Base-by-base conservation (phyloP, 2,113 vertebrate species). In the Cinclus cinclus region DNA sequence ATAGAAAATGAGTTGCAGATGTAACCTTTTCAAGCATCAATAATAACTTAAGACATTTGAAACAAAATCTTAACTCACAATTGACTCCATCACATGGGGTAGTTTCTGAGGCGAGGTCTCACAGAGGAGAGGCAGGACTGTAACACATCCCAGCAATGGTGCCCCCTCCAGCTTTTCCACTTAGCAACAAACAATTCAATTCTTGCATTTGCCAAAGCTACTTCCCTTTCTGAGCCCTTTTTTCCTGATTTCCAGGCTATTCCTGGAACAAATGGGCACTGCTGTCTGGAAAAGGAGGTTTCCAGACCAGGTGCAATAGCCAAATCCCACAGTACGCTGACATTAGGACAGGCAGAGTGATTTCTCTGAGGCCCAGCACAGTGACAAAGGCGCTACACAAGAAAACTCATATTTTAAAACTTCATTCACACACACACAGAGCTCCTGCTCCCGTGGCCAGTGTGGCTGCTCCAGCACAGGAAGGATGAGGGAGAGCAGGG, bases 1-100 rank as follows among this genome's bases (percentile, higher is more conserved):
- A 92, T 53, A 82, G 92, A 88, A 97, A 97, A 97, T 79, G 92
- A 96, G 87, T 96, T 96, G 78, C 96, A 97, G 96, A 96, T 94
- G 95, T 95, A 96, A 97, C 95, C 96, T 97, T 96, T 94, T 91
- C 87, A 88, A 81, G 89, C 92, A 95, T 96, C 95, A 80, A 79
- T 96, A 94, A 95, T 79, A 95, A 96, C 93, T 96, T 83, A 49
- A 96, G 93, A 90, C 88, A 50, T 87, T 75, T 69, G 86, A 96
- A 75, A 77, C 69, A 70, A 79, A 73, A 73, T 78, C 77, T 95
- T 91, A 96, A 83, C 87, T 91, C 92, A 56, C 25, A 27, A 96
- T 86, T 39, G 88, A 62, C 95, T 96, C 37, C 86, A 87, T 71
- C 79, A 46, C 76, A 81, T 13, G 1, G 76, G 87, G 89, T 8